Evolutionary conservation across 1,140 invertebrate species (phyloP), one percentile per base, ranked within the genome.

Genomic region (Penaeus indicus): DNA sequence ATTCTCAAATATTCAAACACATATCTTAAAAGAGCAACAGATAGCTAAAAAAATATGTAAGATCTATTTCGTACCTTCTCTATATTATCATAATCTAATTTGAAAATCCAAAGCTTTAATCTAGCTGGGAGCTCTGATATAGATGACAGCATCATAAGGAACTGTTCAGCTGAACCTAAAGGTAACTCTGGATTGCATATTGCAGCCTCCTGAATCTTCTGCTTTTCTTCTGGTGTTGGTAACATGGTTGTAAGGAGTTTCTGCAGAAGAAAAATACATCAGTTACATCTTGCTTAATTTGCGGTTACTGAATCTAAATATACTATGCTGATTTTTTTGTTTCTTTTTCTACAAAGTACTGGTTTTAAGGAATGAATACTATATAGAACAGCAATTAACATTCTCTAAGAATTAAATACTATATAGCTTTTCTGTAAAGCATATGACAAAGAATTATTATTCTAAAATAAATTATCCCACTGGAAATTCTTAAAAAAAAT

Each of bases 71-170:
- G 93, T 93, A 97, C 97, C 93, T 95, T 96, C 94, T 99, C 98
- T 90, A 97, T 95, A 92, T 96, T 97, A 93, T 99, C 98, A 93
- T 99, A 99, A 94, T 99, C 99, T 62, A 99, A 94, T 93, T 99
- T 99, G 93, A 99, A 99, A 83, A 98, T 96, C 99, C 99, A 99
- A 84, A 99, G 94, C 92, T 98, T 97, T 7, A 99, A 94, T 91
- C 99, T 94, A 47, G 99, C 98, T 42, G 97, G 95, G 69, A 99
- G 94, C 93, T 99, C 98, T 63, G 96, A 98, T 89, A 99, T 99
- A 32, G 98, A 98, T 21, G 97, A 96, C 88, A 99, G 94, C 77
- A 97, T 99, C 27, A 99, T 94, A 19, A 99, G 95, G 93, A 99
- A 99, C 93, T 99, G 98, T 93, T 99, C 99, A 13, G 99, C 99